phyloP scores from a whole-genome alignment of 1,140 invertebrate species.

The Halictus rubicundus region DNA sequence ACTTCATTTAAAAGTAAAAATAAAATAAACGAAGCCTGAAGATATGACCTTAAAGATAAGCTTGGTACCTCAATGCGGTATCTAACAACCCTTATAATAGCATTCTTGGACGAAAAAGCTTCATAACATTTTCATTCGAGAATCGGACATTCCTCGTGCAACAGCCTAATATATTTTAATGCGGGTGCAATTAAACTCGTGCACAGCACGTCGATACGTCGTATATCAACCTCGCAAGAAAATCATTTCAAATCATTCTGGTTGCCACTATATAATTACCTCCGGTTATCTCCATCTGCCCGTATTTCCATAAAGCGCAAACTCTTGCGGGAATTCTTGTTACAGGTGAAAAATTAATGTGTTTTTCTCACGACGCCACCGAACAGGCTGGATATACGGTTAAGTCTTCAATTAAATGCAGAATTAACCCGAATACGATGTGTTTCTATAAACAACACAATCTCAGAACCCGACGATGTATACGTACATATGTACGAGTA shows the following conservation, averaged over 20 bases:
- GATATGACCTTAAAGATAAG: no score
- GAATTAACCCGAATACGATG: constrained; percentile 63
- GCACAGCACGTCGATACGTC: background rate
- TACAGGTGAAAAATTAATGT: constrained; percentile 44
- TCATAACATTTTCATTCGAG: no score
- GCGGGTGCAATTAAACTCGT: no score
- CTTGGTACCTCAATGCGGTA: no score
- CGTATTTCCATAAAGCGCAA: constrained; percentile 47
- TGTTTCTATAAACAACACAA: constrained; percentile 1
- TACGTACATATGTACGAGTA: no score
- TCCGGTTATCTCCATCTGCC: constrained; percentile 33
- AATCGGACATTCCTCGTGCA: no score
- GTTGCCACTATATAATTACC: constrained; percentile 21
- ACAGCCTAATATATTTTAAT: no score
- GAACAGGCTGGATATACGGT: constrained; percentile 49
- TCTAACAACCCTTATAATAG: no score
- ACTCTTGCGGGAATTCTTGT: constrained; percentile 47
- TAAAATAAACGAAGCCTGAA: no score
- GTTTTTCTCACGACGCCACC: constrained; percentile 34
- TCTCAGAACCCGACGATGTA: no score
- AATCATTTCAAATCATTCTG: constrained; percentile 5
- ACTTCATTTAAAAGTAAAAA: no score
- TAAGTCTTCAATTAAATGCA: constrained; percentile 62
- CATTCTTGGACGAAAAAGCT: no score
- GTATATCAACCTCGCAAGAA: background rate